These are phyloP conservation scores for Lepidocyrtinus sp. DNA, from an alignment of 2,888 invertebrate species.

Conservation along the genomic window DNA sequence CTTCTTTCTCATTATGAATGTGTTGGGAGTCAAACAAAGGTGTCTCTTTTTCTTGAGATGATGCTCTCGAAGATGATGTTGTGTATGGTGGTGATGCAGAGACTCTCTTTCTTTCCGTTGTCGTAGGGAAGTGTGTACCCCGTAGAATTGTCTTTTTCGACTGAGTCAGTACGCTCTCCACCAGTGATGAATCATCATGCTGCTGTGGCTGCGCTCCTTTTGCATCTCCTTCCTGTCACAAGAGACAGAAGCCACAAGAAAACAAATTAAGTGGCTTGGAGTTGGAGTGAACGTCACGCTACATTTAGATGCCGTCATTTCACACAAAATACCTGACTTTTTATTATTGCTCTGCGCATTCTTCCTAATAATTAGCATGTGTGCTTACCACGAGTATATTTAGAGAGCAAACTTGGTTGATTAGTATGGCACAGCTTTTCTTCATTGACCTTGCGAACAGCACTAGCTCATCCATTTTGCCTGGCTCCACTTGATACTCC, in stretches of 20 bases:
- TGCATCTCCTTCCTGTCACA: slow-evolving; percentile 43
- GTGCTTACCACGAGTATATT: slow-evolving; percentile 48
- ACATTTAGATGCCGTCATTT: slow-evolving; percentile 36
- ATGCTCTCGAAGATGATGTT: not conserved
- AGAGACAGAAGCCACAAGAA: slow-evolving; percentile 6
- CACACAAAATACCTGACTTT: slow-evolving; percentile 1
- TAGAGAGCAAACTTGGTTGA: slow-evolving; percentile 52
- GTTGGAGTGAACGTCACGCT: slow-evolving; percentile 39
- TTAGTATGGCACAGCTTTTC: slow-evolving; percentile 50
- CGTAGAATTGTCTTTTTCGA: not conserved
- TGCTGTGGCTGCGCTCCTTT: slow-evolving; percentile 1
- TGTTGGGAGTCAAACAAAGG: no score
- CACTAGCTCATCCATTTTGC: slow-evolving; percentile 48
- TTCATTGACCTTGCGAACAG: slow-evolving; percentile 56
- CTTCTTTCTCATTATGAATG: no score
- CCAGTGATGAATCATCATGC: slow-evolving; percentile 6
- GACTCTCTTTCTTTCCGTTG: no score
- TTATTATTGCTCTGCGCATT: not conserved
- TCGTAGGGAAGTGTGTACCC: not conserved
- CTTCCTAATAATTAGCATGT: not conserved
- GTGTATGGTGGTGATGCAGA: not conserved
- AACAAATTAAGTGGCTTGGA: no score
- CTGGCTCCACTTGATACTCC: slow-evolving; percentile 52
- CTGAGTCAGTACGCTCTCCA: not conserved
- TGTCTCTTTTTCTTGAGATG: no score